A percentile compares a stretch with the other conserved stretches of the same genome.
Conservation (phyloP, 2,888 invertebrate genomes). For the Stenoptilia bipunctidactyla region DNA sequence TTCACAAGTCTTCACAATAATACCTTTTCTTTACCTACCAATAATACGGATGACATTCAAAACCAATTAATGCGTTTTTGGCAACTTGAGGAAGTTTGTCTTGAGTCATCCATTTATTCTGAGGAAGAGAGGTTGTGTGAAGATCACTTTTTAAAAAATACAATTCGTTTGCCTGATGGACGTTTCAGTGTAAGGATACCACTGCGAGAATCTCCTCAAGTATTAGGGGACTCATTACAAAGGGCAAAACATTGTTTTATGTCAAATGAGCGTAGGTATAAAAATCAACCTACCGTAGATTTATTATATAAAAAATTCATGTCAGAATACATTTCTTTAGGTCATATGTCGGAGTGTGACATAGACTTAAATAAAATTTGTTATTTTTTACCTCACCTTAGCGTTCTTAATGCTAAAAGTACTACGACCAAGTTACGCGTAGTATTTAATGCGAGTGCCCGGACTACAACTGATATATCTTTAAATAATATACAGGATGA, state of each 20-base stretch:
- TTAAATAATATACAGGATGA: conserved; percentile 11
- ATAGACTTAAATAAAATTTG: too few relatives aligned
- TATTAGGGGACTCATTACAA: conserved; percentile 13
- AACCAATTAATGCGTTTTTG: conserved; percentile 12
- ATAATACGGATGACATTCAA: conserved; percentile 5
- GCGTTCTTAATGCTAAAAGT: conserved; percentile 11
- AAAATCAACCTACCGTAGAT: neutral
- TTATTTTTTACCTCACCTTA: conserved; percentile 13
- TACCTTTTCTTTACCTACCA: neutral
- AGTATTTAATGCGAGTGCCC: conserved; percentile 13
- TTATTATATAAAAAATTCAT: conserved; percentile 2
- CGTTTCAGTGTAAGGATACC: conserved; percentile 14
- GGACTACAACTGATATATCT: conserved; percentile 6
- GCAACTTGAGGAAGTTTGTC: conserved; percentile 14
- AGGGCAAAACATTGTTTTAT: conserved; percentile 7
- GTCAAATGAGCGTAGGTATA: conserved; percentile 4
- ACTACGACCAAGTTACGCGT: conserved; percentile 14
- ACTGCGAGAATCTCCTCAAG: conserved; percentile 5
- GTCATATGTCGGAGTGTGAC: conserved; percentile 4
- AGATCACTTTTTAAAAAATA: conserved; percentile 14
- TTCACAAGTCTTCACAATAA: neutral
- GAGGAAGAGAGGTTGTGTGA: conserved; percentile 15
- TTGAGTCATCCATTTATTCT: conserved; percentile 7
- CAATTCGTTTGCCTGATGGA: conserved; percentile 11
- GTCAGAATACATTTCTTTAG: neutral